Evolutionary conservation across 2,113 vertebrate genomes (phyloP).

Genomic region (Chionomys nivalis): DNA sequence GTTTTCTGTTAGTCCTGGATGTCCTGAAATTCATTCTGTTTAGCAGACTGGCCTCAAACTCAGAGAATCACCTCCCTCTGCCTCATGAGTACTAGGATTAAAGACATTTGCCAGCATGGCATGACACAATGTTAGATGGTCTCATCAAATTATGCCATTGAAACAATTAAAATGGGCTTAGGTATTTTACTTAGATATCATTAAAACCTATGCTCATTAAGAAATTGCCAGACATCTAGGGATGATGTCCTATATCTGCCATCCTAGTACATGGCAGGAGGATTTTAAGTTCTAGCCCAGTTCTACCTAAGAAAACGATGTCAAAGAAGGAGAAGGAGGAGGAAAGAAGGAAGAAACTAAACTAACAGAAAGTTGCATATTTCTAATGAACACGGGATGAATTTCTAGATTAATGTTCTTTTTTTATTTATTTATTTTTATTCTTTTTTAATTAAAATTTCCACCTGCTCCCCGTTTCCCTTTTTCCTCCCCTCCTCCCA

Average conservation of each 20-base stretch:
- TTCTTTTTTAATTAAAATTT: no score
- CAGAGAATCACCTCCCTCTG: neutral
- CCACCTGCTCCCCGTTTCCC: no score
- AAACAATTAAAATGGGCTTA: neutral
- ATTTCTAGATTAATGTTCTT: neutral
- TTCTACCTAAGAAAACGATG: neutral
- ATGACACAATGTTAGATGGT: neutral
- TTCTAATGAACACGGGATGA: neutral
- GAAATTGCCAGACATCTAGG: no score
- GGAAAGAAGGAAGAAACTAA: neutral
- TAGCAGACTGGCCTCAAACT: neutral
- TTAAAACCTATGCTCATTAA: neutral
- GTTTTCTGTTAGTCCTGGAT: neutral
- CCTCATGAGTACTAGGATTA: neutral
- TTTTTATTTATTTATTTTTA: no score
- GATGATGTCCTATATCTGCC: neutral
- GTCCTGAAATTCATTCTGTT: neutral
- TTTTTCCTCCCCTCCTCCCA: no score
- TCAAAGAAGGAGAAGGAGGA: neutral
- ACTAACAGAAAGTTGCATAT: neutral
- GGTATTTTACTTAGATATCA: no score
- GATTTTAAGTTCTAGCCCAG: neutral
- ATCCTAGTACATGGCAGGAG: neutral
- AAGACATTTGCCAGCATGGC: neutral
- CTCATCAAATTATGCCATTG: neutral